phyloP scores from a whole-genome alignment of 2,888 invertebrate species.

The Perizoma affinitatum region DNA sequence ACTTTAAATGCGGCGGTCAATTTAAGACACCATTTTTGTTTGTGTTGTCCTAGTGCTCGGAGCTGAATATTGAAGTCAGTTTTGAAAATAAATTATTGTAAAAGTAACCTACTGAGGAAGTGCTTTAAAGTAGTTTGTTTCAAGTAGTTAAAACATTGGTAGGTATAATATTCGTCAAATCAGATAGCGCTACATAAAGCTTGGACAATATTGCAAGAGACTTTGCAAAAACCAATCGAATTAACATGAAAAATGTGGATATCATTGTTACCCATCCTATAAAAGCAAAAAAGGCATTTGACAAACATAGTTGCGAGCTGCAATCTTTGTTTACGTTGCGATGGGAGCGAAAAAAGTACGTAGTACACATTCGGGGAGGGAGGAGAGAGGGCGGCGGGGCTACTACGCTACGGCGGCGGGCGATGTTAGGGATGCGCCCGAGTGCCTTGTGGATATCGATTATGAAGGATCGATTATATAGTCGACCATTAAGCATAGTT shows the following conservation, averaged over 20 bases:
- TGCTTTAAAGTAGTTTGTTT: too few species aligned
- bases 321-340: slow-evolving; percentile 42
- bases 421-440: slow-evolving; percentile 22
- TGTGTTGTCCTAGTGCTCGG: too few species aligned
- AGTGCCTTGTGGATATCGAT: slow-evolving; percentile 18
- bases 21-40: too few species aligned
- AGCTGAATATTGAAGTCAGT: too few species aligned
- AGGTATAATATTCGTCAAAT: too few species aligned
- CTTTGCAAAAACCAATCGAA: slow-evolving; percentile 7
- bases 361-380: slow-evolving; percentile 63
- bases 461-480: background rate
- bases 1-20: too few species aligned
- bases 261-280: slow-evolving; percentile 16
- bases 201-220: background rate
- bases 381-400: slow-evolving; percentile 43
- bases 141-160: too few species aligned
- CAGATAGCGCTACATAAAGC: too few species aligned
- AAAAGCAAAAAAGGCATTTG: slow-evolving; percentile 19
- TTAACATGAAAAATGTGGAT: slow-evolving; percentile 23
- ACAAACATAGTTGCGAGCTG: slow-evolving; percentile 37
- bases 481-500: too few species aligned
- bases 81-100: too few species aligned
- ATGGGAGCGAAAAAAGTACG: slow-evolving; percentile 60
- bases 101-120: too few species aligned
- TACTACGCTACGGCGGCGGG: slow-evolving; percentile 67